Percentiles rank a stretch among this genome's conserved stretches.
These are phyloP conservation scores for Nilaparvata lugens DNA, from an alignment of 1,140 invertebrate species.

Conservation along the genomic window DNA sequence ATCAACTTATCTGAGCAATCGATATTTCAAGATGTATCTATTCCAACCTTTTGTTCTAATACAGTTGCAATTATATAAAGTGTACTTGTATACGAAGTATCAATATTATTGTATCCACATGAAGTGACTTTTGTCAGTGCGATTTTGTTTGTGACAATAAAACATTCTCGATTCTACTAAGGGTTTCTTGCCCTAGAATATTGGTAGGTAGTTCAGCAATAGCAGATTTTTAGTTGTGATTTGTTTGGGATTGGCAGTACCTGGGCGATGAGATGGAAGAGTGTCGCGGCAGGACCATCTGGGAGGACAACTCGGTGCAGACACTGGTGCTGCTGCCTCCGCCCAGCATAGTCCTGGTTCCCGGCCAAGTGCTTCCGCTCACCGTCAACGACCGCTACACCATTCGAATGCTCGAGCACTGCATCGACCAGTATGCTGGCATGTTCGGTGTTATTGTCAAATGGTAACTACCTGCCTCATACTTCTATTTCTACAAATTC, in stretches of 20 bases:
- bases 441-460: constrained; percentile 44
- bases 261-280: constrained; percentile 52
- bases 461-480: constrained; percentile 14
- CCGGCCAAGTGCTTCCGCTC: constrained; percentile 62
- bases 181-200: too few relatives aligned
- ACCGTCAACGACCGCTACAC: constrained; percentile 45
- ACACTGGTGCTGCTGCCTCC: constrained; percentile 49
- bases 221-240: too few relatives aligned
- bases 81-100: too few relatives aligned
- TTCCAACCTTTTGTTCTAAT: too few relatives aligned
- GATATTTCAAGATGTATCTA: too few relatives aligned
- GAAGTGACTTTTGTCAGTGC: too few relatives aligned
- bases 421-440: constrained; percentile 42
- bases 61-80: too few relatives aligned
- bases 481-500: not conserved
- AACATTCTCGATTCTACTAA: too few relatives aligned
- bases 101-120: too few relatives aligned
- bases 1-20: too few relatives aligned
- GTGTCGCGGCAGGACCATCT: constrained; percentile 47
- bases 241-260: constrained; percentile 39
- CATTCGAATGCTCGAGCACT: constrained; percentile 45
- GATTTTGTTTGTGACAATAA: too few relatives aligned
- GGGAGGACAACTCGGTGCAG: constrained; percentile 40
- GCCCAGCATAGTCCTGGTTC: constrained; percentile 52
- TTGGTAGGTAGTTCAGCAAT: too few relatives aligned